Evolutionary conservation across 2,113 vertebrate genomes (phyloP), one percentile per base, ranked within the genome.

Genomic region (Sus scrofa): DNA sequence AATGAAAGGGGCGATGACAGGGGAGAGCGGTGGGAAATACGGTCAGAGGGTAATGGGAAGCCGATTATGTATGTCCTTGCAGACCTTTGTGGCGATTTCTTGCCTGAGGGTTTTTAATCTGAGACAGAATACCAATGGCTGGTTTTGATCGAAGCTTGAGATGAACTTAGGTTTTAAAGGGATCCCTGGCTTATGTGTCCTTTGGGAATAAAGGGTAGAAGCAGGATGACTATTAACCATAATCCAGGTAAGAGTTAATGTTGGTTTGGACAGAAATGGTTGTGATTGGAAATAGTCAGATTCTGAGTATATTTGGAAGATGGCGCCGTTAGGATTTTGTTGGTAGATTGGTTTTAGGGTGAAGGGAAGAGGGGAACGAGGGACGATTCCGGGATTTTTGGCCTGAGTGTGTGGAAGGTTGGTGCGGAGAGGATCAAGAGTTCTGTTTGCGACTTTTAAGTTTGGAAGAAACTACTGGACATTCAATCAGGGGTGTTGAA

Each of bases 231-330:
- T 73, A 3, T 63, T 75, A 22, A 22, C 37, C n/a, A 2, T 90
- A 27, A 85, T 84, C 37, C n/a, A 88, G 58, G 32, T 22, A 58
- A 56, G 83, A 85, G 44, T 7, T 37, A 34, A 32, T n/a, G 34
- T 67, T 86, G 30, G 12, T 82, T 92, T 34, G 34, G 32, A 60
- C 67, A 50, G 74, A 77, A 44, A 44, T 56, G 52, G 30, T 11
- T 62, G 3, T 44, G 24, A 6, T 77, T 10, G 37, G n/a, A 88
- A 75, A 63, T 24, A 85, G 30, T 82, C 39, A 65, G 65, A 82
- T 79, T 95, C 11, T 93, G 52, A 83, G 30, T 89, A 19, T 70
- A 30, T 44, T 70, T 93, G 79, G 90, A 88, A 70, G 78, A 30
- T 39, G 52, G 34, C 27, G 30, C 79, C 27, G 71, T 37, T 1